Percentiles rank a stretch among this genome's conserved stretches.
phyloP scores from a whole-genome alignment of 2,113 vertebrate species.

The Macrotis lagotis region DNA sequence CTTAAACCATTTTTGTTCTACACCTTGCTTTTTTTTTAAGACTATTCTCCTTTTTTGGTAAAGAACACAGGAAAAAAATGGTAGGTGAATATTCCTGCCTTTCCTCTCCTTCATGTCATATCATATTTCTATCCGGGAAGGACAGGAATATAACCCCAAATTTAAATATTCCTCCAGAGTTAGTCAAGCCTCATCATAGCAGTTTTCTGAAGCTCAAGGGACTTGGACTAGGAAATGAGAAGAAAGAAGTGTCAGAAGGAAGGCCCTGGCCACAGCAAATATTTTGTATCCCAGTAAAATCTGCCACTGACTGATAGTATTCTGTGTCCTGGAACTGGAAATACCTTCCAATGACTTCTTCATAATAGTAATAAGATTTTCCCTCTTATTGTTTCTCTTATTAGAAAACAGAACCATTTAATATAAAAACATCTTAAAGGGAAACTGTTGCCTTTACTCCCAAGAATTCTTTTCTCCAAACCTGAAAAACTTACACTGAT shows the following conservation, averaged over 20 bases:
- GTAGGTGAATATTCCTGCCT: background rate
- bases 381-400: background rate
- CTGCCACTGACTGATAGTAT: background rate
- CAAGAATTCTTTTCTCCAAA: background rate
- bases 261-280: background rate
- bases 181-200: background rate
- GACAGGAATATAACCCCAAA: background rate
- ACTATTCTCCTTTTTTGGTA: background rate
- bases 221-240: background rate
- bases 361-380: slow-evolving; percentile 2
- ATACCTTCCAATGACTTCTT: background rate
- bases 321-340: background rate
- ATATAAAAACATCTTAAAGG: slow-evolving; percentile 2
- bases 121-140: background rate
- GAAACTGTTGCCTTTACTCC: background rate
- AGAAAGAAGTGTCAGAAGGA: background rate
- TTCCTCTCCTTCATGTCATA: background rate
- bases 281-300: background rate
- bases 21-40: background rate
- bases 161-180: background rate
- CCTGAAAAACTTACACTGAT: slow-evolving; percentile 86
- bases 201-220: background rate
- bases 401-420: background rate
- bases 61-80: background rate
- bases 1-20: background rate